Evolutionary conservation across 2,797 vertebrate genomes (phyloP), one percentile per base, ranked within the genome.

Genomic region (Neosilurus hyrtlii): DNA sequence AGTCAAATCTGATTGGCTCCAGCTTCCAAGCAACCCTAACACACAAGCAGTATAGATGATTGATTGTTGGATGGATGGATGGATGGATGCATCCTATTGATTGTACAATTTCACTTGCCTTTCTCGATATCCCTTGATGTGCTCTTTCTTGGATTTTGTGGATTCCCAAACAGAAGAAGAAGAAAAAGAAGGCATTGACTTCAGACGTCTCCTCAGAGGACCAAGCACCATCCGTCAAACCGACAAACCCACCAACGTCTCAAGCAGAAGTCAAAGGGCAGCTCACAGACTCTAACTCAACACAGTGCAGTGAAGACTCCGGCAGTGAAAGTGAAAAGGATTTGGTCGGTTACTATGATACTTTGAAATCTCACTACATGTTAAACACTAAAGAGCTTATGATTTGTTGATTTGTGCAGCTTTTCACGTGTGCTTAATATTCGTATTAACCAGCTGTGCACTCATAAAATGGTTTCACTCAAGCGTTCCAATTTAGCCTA

Each of bases 251-350:
- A 3, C 59, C 77, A 12, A 57, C 79, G 22, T 22, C 59, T n/a
- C 43, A 14, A 8, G 63, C 24, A 16, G 49, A 85, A 20, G 61
- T 82, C 22, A 89, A 61, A 10, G 84, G 74, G 75, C 73, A 79
- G 86, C 76, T 83, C 56, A 24, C 35, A 8, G 63, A 35, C 9
- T 35, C 65, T 2, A 85, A 82, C 8, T 89, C 92, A 0, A 67
- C 86, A 30, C 91, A 83, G 12, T 92, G 92, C 59, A 93, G 90
- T 3, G 92, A 91, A 0, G 93, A 94, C 37, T 93, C 91, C 0
- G 81, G 84, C 51, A 92, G 89, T 59, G 93, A 93, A 82, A 86
- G 85, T 0, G 94, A 94, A 35, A 92, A 90, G 79, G 94, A 94
- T 78, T 73, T 2, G 4, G 93, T 94, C 88, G 52, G 86, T 67